Conservation (phyloP, 2,113 vertebrate species). For the Steatornis caripensis region DNA sequence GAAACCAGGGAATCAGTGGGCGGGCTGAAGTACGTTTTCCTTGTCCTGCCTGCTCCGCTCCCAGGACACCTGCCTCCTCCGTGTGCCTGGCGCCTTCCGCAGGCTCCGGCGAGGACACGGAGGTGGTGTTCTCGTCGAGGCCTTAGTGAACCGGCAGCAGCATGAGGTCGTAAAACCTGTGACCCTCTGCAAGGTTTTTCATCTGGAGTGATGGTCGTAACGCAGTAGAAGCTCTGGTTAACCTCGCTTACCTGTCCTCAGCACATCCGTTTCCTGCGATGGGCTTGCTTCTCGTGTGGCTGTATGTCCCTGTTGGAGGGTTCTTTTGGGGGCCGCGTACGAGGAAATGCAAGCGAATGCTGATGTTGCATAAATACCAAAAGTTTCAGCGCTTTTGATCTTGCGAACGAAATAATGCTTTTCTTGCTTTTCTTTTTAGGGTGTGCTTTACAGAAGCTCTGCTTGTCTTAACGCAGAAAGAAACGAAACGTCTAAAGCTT, state of each 20-base stretch:
- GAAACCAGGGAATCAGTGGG: too few relatives aligned
- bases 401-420: background rate
- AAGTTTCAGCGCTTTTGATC: background rate
- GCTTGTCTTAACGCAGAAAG: background rate
- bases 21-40: background rate
- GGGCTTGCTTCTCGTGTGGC: background rate
- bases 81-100: background rate
- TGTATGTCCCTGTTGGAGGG: background rate
- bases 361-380: background rate
- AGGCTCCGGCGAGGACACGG: rapidly evolving
- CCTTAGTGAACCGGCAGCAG: rapidly evolving
- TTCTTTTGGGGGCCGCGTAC: background rate
- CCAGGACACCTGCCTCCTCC: background rate
- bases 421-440: background rate
- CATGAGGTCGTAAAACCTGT: rapidly evolving
- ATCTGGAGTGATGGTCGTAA: rapidly evolving
- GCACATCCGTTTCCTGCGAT: rapidly evolving
- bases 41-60: background rate
- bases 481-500: background rate
- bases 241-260: background rate
- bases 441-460: background rate
- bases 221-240: background rate
- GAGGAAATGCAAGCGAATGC: background rate
- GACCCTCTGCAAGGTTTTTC: background rate
- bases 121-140: rapidly evolving